Conservation (phyloP, 2,888 invertebrate genomes). For the Callinectes sapidus region DNA sequence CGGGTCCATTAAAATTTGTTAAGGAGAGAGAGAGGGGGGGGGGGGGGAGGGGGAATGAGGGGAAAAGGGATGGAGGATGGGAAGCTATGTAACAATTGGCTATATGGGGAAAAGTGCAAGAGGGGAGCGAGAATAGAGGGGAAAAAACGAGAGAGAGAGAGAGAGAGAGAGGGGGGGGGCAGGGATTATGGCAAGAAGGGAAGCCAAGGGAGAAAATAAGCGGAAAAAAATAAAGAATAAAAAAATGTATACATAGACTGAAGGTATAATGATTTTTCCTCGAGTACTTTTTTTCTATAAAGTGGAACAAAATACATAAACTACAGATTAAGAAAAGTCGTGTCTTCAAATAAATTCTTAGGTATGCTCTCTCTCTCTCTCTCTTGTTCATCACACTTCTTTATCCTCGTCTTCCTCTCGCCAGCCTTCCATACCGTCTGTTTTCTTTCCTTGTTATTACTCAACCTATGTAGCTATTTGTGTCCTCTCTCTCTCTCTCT, state of each 20-base stretch:
- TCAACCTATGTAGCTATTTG: not conserved
- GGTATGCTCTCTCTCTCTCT: not conserved
- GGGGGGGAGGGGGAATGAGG: not conserved
- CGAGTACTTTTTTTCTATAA: not conserved
- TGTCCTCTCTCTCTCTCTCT: not conserved
- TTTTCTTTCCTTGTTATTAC: not conserved
- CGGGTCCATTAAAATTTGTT: not conserved
- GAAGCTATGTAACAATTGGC: not conserved
- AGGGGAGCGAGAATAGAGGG: not conserved
- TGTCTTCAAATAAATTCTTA: not conserved
- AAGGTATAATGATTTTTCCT: not conserved
- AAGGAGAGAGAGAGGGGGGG: not conserved
- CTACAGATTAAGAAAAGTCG: not conserved
- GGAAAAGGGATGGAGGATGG: not conserved
- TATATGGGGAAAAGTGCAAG: not conserved
- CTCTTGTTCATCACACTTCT: no score
- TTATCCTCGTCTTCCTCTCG: not conserved
- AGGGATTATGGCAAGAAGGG: not conserved
- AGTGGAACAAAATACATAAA: not conserved
- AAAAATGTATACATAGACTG: not conserved
- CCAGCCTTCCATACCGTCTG: not conserved
- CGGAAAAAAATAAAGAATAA: no score
- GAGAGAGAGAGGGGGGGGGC: conserved; percentile 1
- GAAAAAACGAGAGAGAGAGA: not conserved
- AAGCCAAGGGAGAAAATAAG: not conserved